These are phyloP conservation scores for Anthopleura sola DNA, from an alignment of 64 coral and sea anemone species.

Conservation along the genomic window DNA sequence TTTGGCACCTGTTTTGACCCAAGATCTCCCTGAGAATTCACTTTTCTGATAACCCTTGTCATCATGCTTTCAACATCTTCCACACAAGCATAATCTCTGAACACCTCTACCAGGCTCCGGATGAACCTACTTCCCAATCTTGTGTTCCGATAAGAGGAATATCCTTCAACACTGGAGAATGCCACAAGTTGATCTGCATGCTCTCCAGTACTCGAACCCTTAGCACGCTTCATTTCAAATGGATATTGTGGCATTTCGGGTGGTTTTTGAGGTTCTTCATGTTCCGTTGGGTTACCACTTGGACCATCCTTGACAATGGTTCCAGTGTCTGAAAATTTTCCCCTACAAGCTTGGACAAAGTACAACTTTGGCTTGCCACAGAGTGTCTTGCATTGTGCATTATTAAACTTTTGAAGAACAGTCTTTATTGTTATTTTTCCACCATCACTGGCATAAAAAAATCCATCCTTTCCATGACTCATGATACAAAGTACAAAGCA, in stretches of 20 bases:
- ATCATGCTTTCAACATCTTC: constrained; percentile 83
- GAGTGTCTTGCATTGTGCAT: constrained; percentile 36
- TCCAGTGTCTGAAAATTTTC: constrained; percentile 39
- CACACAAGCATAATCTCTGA: constrained; percentile 4
- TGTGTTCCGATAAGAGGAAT: constrained; percentile 60
- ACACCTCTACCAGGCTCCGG: constrained; percentile 2
- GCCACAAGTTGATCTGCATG: constrained; percentile 64
- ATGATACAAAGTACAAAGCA: constrained; percentile 81
- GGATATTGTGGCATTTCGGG: neutral
- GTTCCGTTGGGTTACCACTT: neutral
- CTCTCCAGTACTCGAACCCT: neutral
- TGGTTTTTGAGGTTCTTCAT: constrained; percentile 1
- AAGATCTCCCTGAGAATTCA: constrained; percentile 36
- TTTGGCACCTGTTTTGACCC: constrained; percentile 27
- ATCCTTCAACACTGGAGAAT: constrained; percentile 57
- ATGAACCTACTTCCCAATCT: constrained; percentile 59
- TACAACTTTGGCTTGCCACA: constrained; percentile 72
- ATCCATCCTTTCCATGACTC: constrained; percentile 58
- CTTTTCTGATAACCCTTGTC: constrained; percentile 49
- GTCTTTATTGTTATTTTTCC: constrained; percentile 1
- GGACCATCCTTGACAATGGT: constrained; percentile 35
- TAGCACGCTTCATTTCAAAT: neutral
- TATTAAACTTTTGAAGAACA: constrained; percentile 48
- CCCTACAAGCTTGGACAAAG: constrained; percentile 76
- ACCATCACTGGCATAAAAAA: constrained; percentile 46